These are phyloP conservation scores for Scaptomyza graminum DNA, from an alignment of 1,140 invertebrate genomes.

Conservation along the genomic window DNA sequence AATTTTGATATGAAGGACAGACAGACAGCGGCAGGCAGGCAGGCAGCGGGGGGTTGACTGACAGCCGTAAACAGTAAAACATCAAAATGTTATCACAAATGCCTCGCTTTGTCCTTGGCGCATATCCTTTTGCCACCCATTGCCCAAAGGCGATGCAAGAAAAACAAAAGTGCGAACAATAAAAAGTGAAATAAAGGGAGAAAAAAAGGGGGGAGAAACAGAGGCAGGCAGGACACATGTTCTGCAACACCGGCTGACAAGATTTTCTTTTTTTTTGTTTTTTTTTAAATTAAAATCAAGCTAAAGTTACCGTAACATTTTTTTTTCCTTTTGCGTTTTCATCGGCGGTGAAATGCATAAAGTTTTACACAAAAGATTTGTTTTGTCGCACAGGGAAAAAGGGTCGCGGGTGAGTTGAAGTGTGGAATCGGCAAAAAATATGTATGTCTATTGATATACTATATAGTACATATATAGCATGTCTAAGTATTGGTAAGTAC, in stretches of 20 bases:
- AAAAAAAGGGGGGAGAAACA: constrained; percentile 12
- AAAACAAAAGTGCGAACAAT: constrained; percentile 52
- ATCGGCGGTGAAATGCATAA: constrained; percentile 79
- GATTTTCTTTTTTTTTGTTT: constrained; percentile 40
- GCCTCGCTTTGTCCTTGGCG: constrained; percentile 8
- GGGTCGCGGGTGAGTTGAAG: constrained; percentile 43
- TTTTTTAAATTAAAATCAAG: constrained; percentile 67
- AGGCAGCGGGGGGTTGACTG: too few species aligned
- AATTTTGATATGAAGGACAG: constrained; percentile 73
- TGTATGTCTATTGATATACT: not conserved
- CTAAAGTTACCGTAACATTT: constrained; percentile 57
- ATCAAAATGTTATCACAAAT: constrained; percentile 74
- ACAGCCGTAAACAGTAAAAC: constrained; percentile 75
- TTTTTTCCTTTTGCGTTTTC: constrained; percentile 43
- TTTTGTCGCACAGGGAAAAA: constrained; percentile 71
- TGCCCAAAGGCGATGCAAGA: constrained; percentile 38
- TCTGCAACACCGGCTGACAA: constrained; percentile 49
- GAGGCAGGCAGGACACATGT: constrained; percentile 66
- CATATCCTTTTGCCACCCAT: constrained; percentile 28
- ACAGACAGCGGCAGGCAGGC: too few species aligned
- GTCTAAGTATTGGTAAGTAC: not conserved
- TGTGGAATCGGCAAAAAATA: not conserved
- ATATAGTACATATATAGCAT: not conserved
- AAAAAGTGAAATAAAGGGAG: constrained; percentile 25
- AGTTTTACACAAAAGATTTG: constrained; percentile 78